These are phyloP conservation scores for Pseudochaenichthys georgianus DNA, from an alignment of 2,797 vertebrate species.

Conservation along the genomic window DNA sequence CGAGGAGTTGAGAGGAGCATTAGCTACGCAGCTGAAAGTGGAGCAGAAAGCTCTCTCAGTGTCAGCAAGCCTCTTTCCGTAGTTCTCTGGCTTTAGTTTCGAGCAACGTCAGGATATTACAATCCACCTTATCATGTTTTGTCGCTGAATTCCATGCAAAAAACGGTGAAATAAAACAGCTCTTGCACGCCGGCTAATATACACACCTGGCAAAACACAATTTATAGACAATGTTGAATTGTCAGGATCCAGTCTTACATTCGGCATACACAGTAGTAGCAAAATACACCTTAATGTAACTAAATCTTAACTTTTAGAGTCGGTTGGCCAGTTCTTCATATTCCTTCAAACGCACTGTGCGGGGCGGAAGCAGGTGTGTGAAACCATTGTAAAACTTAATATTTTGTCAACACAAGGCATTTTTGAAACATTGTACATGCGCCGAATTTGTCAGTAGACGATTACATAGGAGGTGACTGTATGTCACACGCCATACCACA, in stretches of 20 bases:
- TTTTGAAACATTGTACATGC: not conserved
- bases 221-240: not conserved
- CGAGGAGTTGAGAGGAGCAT: conserved; percentile 55
- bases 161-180: conserved; percentile 2
- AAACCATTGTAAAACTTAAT: conserved; percentile 24
- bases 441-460: conserved; percentile 42
- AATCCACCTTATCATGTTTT: conserved; percentile 21
- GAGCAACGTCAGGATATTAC: conserved; percentile 6
- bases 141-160: conserved; percentile 28
- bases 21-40: conserved; percentile 63
- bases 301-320: conserved; percentile 44
- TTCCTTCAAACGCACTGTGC: conserved; percentile 12
- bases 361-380: conserved; percentile 48
- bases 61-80: not conserved
- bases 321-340: conserved; percentile 1
- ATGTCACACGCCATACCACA: not conserved
- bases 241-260: not conserved
- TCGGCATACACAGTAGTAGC: conserved; percentile 19
- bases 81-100: conserved; percentile 7
- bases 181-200: not conserved
- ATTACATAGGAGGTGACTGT: rapidly evolving
- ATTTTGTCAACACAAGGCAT: not conserved
- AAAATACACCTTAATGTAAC: not conserved
- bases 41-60: conserved; percentile 24
- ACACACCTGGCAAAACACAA: not conserved